A percentile compares a stretch with the other conserved stretches of the same genome.
Evolutionary conservation across 2,888 invertebrate species (phyloP).

Genomic region (Timema cristinae): DNA sequence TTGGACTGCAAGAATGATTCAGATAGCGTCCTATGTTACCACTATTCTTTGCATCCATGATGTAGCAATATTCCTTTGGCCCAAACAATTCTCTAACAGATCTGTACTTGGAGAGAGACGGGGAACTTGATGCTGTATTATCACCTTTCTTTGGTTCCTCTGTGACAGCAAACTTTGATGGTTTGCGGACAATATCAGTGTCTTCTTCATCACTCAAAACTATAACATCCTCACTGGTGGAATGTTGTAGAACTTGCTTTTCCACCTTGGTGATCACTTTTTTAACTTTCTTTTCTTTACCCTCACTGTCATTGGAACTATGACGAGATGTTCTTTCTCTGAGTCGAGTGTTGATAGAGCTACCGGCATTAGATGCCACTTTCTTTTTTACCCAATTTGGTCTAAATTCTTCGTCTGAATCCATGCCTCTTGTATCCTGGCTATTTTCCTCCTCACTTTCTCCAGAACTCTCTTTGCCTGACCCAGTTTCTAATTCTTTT

Average conservation of each 20-base stretch:
- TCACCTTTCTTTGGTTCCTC: conserved; percentile 41
- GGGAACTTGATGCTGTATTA: not conserved
- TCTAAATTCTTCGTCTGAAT: conserved; percentile 38
- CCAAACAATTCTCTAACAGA: conserved; percentile 74
- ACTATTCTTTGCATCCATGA: conserved; percentile 95
- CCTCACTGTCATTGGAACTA: not conserved
- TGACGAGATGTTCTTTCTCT: not conserved
- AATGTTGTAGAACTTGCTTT: not conserved
- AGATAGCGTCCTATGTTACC: conserved; percentile 97
- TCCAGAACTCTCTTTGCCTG: conserved; percentile 7
- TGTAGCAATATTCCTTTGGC: conserved; percentile 77
- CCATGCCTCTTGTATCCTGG: conserved; percentile 26
- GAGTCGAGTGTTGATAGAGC: conserved; percentile 10
- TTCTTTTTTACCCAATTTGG: not conserved
- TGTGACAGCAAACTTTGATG: conserved; percentile 68
- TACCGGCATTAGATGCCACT: not conserved
- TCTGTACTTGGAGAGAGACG: conserved; percentile 40
- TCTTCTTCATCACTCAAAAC: conserved; percentile 56
- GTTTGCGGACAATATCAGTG: conserved; percentile 51
- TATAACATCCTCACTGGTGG: not conserved
- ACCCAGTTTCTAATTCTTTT: not conserved
- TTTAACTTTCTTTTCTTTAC: not conserved
- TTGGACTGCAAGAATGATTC: conserved; percentile 93
- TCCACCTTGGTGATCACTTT: too few species aligned
- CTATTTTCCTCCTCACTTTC: conserved; percentile 32